Evolutionary conservation across 1,140 invertebrate genomes (phyloP), one percentile per base, ranked within the genome.

Genomic region (Aphaenogaster rudis): DNA sequence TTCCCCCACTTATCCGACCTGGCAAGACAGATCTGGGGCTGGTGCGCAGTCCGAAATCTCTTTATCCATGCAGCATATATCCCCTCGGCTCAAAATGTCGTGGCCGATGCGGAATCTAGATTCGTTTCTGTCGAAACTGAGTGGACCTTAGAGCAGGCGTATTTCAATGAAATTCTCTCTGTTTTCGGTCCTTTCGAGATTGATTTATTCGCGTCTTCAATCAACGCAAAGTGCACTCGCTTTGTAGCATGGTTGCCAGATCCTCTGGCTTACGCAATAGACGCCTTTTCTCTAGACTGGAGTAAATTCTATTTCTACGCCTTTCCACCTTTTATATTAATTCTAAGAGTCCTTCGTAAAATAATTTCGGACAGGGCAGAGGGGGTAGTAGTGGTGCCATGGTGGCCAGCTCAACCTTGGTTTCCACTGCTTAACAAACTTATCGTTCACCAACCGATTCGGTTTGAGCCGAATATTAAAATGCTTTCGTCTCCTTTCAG

Each of bases 51-150:
- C 3, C 15, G 69, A 1, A 45, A 85, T 17, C 9, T 85, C 17
- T 72, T 59, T 45, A 59, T 74, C 3, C 66, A 52, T 42, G 69
- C 81, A 2, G 50, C 59, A 36, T 74, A 84, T 21, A 84, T 84
- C 11, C 21, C 36, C 3, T 72, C 67, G 3, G 28, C 48, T 13
- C 11, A 50, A 15, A 50, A n/a, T 21, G 21, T 21, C 21, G 21
- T n/a, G 28, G 67, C 80, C 3, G 66, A 82, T 36, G 61, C 21
- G 11, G 48, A 69, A 39, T 84, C 80, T 13, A 36, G 80, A 21
- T 39, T 84, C 1, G 21, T 15, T 6, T 42, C 39, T 15, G 21
- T 21, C 21, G 21, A 21, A 52, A 72, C 67, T 33, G 81, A 84
- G 15, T 84, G 59, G 57, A 17, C 71, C 7, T 28, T 66, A 13